Percentiles rank a stretch among this genome's conserved stretches.
phyloP scores from a whole-genome alignment of 2,113 vertebrate species.

The Laterallus jamaicensis region DNA sequence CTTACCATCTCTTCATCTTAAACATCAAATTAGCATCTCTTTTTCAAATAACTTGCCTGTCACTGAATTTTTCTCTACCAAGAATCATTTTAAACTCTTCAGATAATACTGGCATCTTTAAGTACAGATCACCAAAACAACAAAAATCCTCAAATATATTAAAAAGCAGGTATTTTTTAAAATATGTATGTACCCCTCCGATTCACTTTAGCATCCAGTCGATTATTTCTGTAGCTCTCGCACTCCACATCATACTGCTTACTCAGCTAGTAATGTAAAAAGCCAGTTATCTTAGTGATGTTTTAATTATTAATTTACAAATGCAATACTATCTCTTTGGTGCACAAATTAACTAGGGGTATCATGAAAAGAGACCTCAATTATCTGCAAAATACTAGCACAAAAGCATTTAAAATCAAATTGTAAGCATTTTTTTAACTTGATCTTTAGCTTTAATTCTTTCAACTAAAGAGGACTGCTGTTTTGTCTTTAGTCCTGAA shows the following conservation, averaged over 20 bases:
- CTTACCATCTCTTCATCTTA: neutral
- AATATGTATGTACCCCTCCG: neutral
- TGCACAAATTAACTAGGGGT: constrained; percentile 38
- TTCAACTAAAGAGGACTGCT: neutral
- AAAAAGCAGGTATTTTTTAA: neutral
- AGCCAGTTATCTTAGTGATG: constrained; percentile 41
- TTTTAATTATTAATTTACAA: constrained; percentile 78
- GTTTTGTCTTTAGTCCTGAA: neutral
- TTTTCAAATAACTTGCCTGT: neutral
- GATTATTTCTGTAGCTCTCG: neutral
- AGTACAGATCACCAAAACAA: neutral
- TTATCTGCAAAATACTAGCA: neutral
- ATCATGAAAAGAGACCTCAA: neutral
- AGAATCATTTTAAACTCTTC: neutral
- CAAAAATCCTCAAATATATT: neutral
- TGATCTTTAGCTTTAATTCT: neutral
- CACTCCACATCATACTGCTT: neutral
- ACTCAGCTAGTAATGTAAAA: neutral
- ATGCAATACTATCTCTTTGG: constrained; percentile 60
- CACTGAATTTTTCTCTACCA: neutral
- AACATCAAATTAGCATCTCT: neutral
- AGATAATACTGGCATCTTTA: neutral
- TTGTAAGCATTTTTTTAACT: neutral
- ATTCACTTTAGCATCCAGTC: neutral
- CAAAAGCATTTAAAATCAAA: neutral